Conservation (phyloP, 2,113 vertebrate species). For the Sceloporus tristichus region DNA sequence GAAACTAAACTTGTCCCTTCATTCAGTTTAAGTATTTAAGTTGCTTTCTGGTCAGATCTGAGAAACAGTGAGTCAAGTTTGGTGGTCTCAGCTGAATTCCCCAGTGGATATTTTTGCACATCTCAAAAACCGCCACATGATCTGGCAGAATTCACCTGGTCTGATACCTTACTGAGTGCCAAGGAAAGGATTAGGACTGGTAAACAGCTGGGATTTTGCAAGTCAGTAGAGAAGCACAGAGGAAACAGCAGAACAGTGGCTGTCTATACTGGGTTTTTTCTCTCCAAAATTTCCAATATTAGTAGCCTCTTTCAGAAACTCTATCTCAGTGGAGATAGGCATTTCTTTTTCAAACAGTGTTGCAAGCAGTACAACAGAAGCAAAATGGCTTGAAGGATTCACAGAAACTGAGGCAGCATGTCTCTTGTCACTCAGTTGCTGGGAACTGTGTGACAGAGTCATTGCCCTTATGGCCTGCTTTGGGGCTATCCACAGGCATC, state of each 20-base stretch:
- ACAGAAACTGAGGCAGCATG: background rate
- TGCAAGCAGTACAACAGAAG: background rate
- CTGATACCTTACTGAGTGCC: slow-evolving; percentile 16
- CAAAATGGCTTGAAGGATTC: background rate
- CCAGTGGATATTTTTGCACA: slow-evolving; percentile 20
- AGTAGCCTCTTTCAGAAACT: slow-evolving; percentile 38
- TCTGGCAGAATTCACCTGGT: slow-evolving; percentile 22
- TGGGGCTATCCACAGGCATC: background rate
- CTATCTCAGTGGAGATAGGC: background rate
- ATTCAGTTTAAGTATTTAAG: background rate
- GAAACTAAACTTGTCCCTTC: slow-evolving; percentile 1
- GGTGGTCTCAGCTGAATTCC: slow-evolving; percentile 36
- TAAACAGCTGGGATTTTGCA: slow-evolving; percentile 39
- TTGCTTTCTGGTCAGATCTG: slow-evolving; percentile 41
- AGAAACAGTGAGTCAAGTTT: background rate
- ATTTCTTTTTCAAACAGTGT: background rate
- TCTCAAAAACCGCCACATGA: slow-evolving; percentile 19
- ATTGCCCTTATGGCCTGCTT: background rate
- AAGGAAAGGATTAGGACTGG: slow-evolving; percentile 28
- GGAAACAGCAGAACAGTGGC: slow-evolving; percentile 28
- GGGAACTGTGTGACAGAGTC: background rate
- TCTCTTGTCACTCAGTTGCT: background rate
- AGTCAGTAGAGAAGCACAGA: background rate
- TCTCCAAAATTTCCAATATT: background rate
- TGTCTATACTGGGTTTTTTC: slow-evolving; percentile 1